phyloP scores from a whole-genome alignment of 2,888 invertebrate genomes.

The Norana najaformis region DNA sequence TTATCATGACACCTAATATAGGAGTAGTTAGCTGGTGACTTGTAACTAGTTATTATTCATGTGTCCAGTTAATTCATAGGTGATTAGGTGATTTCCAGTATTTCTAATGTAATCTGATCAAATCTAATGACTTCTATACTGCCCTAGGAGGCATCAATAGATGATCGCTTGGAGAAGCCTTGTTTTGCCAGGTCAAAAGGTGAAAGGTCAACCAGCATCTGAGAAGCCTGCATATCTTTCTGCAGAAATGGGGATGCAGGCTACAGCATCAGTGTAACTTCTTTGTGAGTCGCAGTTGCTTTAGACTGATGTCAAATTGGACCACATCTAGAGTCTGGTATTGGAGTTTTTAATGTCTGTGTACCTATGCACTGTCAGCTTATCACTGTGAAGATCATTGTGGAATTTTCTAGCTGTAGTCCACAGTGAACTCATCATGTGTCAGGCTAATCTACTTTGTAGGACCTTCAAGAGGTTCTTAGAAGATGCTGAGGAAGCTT shows the following conservation, averaged over 20 bases:
- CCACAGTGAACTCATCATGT: background rate
- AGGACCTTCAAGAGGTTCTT: background rate
- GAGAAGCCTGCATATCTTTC: background rate
- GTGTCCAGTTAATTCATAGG: background rate
- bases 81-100: background rate
- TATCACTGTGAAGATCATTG: background rate
- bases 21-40: background rate
- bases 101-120: background rate
- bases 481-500: too few species aligned
- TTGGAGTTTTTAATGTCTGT: background rate
- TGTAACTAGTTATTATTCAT: background rate
- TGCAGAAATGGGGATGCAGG: background rate
- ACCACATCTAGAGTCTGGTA: background rate
- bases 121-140: background rate
- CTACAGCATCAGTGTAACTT: background rate
- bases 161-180: background rate
- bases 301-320: background rate
- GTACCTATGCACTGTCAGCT: background rate
- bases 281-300: background rate
- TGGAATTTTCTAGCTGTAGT: background rate
- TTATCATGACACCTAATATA: too few species aligned
- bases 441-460: background rate
- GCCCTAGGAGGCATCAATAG: background rate
- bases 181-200: too few species aligned
- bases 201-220: background rate